phyloP scores from a whole-genome alignment of 2,113 vertebrate genomes.

The Melanerpes aurifrons region DNA sequence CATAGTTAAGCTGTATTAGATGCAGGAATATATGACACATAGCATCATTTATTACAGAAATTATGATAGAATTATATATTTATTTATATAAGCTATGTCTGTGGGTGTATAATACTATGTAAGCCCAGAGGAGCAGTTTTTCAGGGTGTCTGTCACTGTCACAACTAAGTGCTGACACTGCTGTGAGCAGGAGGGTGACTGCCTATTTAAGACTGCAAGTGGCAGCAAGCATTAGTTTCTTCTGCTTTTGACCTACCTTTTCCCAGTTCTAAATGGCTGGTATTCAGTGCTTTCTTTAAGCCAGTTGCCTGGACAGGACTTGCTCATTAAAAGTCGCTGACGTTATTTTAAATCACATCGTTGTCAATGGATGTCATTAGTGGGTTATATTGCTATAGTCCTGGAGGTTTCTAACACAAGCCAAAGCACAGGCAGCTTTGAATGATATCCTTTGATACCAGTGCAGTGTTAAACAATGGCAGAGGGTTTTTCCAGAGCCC shows the following conservation, averaged over 20 bases:
- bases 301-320: background rate
- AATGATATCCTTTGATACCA: background rate
- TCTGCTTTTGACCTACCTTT: constrained; percentile 44
- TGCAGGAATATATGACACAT: background rate
- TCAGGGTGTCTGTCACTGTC: background rate
- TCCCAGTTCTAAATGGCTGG: background rate
- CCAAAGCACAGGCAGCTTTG: background rate
- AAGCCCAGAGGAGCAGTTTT: background rate
- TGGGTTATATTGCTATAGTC: background rate
- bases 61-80: background rate
- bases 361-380: background rate
- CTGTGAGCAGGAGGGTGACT: background rate
- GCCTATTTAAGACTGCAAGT: constrained; percentile 7
- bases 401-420: background rate
- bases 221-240: background rate
- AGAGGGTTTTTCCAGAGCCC: background rate
- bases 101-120: background rate
- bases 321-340: constrained; percentile 18
- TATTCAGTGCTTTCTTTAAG: constrained; percentile 16
- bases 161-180: background rate
- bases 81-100: background rate
- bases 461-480: background rate
- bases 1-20: background rate
- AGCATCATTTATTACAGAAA: background rate
- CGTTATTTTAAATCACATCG: background rate